Conservation (phyloP, 1,140 invertebrate species). For the Wasmannia auropunctata region DNA sequence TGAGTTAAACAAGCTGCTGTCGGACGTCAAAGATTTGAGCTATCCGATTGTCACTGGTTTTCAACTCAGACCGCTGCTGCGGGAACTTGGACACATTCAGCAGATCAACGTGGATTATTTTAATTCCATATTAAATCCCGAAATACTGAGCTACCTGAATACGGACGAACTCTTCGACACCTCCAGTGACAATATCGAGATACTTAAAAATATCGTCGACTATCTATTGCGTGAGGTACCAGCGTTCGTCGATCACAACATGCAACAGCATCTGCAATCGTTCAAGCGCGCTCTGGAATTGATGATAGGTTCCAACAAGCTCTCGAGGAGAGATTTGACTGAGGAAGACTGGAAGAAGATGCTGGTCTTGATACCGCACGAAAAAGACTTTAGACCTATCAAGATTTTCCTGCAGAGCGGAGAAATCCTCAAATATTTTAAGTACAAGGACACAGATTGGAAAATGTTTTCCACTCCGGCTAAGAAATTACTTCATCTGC, state of each 20-base stretch:
- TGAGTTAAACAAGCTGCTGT: not conserved
- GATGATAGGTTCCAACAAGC: not conserved
- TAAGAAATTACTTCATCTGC: slow-evolving; percentile 35
- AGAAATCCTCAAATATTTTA: slow-evolving; percentile 14
- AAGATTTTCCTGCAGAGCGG: not conserved
- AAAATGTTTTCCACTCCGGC: not conserved
- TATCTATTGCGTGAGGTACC: not conserved
- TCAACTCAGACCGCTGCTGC: slow-evolving; percentile 22
- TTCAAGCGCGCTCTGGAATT: slow-evolving; percentile 19
- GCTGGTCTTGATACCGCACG: slow-evolving; percentile 6
- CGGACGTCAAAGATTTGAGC: not conserved
- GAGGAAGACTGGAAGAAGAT: slow-evolving; percentile 14
- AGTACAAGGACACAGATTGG: slow-evolving; percentile 19
- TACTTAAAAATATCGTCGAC: slow-evolving; percentile 20
- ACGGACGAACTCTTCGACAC: not conserved
- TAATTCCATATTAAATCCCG: slow-evolving; percentile 19
- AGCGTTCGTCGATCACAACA: not conserved
- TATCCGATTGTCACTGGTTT: not conserved
- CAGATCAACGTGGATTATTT: slow-evolving; percentile 39
- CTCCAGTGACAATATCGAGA: not conserved
- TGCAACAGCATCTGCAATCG: slow-evolving; percentile 12
- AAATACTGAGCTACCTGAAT: slow-evolving; percentile 10
- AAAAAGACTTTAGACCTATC: not conserved
- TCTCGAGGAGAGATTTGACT: not conserved
- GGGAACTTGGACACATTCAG: slow-evolving; percentile 8